Conservation (phyloP, 2,888 invertebrate genomes). For the Lasioglossum zephyrum region DNA sequence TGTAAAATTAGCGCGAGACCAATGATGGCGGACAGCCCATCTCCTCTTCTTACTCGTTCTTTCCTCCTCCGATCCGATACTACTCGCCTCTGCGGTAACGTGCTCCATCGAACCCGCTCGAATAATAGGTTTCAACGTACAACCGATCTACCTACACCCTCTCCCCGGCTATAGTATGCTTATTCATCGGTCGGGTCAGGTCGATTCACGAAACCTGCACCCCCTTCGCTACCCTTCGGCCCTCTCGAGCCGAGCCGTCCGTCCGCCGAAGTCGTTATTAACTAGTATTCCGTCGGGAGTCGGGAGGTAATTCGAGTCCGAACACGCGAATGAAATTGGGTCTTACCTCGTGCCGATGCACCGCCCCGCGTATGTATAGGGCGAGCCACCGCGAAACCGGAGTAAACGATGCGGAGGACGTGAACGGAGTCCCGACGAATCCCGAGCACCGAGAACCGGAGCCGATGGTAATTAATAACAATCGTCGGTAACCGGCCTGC, state of each 20-base stretch:
- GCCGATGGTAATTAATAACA: constrained; percentile 50
- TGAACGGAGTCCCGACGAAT: constrained; percentile 49
- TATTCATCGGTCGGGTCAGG: constrained; percentile 48
- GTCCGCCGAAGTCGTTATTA: constrained; percentile 69
- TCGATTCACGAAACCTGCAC: constrained; percentile 46
- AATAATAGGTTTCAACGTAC: constrained; percentile 62
- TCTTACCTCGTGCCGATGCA: constrained; percentile 50
- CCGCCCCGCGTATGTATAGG: constrained; percentile 9
- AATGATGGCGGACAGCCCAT: constrained; percentile 40
- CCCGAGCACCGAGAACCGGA: not conserved
- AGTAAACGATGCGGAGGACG: constrained; percentile 64
- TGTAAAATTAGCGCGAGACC: constrained; percentile 77
- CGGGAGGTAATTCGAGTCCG: constrained; percentile 67
- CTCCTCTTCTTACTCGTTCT: constrained; percentile 14
- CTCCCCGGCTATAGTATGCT: constrained; percentile 29
- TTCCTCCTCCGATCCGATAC: not conserved
- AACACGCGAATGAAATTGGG: constrained; percentile 72
- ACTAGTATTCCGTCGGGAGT: constrained; percentile 58
- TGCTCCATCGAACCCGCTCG: constrained; percentile 49
- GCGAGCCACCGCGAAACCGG: constrained; percentile 31
- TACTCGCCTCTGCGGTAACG: not conserved
- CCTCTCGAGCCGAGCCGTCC: constrained; percentile 4
- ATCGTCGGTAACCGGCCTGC: not conserved
- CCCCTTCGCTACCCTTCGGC: constrained; percentile 5
- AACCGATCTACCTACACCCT: constrained; percentile 29